Evolutionary conservation across 2,888 invertebrate genomes (phyloP).

Genomic region (Cryptophagus acutangulus): DNA sequence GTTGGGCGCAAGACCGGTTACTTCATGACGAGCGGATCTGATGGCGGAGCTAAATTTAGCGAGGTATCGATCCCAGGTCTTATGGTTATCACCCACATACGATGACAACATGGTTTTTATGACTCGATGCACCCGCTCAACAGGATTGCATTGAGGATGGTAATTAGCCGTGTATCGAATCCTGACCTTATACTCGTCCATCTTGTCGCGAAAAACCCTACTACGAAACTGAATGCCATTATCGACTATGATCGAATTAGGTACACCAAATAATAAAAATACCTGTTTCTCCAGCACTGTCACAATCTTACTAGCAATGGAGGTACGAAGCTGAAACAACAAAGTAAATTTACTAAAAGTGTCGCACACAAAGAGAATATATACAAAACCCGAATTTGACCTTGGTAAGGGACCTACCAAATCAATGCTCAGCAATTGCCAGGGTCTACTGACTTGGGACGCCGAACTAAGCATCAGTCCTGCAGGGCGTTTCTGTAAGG

Average conservation of each 20-base stretch:
- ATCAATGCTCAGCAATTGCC: constrained; percentile 11
- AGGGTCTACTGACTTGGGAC: constrained; percentile 5
- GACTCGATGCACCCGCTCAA: constrained; percentile 10
- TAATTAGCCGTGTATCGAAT: constrained; percentile 12
- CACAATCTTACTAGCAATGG: constrained; percentile 17
- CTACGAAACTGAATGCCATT: constrained; percentile 29
- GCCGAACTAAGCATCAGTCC: background rate
- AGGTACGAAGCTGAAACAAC: constrained; percentile 23
- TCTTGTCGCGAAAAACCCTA: constrained; percentile 6
- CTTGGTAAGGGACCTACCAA: constrained; percentile 12
- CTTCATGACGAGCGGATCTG: constrained; percentile 10
- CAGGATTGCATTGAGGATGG: constrained; percentile 14
- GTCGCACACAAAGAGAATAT: constrained; percentile 22
- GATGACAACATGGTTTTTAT: constrained; percentile 7
- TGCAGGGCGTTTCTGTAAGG: background rate
- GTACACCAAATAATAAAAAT: constrained; percentile 29
- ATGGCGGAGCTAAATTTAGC: constrained; percentile 12
- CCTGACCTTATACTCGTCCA: background rate
- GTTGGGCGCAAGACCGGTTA: too few species aligned
- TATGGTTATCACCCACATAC: constrained; percentile 15
- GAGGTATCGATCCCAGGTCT: constrained; percentile 13
- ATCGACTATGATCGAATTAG: constrained; percentile 26
- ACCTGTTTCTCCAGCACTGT: constrained; percentile 21
- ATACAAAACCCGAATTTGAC: constrained; percentile 7
- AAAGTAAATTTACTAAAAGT: constrained; percentile 25